Conservation (phyloP, 2,113 vertebrate genomes). For the Lamprotornis superbus region DNA sequence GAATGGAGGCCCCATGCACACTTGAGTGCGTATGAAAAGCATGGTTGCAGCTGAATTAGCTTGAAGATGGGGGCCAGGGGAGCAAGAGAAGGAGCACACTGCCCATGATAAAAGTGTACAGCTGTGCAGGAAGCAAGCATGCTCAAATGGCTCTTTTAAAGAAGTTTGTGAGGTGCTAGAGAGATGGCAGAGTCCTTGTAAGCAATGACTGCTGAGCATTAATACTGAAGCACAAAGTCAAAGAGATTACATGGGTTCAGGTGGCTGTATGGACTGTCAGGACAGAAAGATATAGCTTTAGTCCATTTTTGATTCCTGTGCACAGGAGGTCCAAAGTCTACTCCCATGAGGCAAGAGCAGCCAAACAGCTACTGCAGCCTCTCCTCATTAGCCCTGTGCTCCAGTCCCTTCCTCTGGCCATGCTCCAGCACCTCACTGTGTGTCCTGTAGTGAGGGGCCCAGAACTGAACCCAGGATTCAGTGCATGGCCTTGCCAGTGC, state of each 20-base stretch:
- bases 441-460: background rate
- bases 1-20: conserved; percentile 48
- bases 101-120: background rate
- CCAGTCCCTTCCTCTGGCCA: background rate
- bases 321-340: background rate
- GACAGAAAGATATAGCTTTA: background rate
- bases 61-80: background rate
- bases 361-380: background rate
- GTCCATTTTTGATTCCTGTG: background rate
- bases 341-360: background rate
- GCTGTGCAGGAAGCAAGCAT: background rate
- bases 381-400: background rate
- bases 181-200: background rate
- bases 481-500: background rate
- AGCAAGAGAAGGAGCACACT: background rate
- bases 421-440: background rate
- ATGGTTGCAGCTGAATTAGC: conserved; percentile 13
- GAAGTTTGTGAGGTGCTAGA: background rate
- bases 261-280: background rate
- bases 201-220: background rate
- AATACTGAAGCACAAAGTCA: background rate
- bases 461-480: background rate
- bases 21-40: conserved; percentile 63
- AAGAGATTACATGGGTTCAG: background rate
- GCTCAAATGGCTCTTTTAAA: background rate